These are phyloP conservation scores for Chiloscyllium plagiosum DNA, from an alignment of 2,113 vertebrate genomes.

Conservation along the genomic window DNA sequence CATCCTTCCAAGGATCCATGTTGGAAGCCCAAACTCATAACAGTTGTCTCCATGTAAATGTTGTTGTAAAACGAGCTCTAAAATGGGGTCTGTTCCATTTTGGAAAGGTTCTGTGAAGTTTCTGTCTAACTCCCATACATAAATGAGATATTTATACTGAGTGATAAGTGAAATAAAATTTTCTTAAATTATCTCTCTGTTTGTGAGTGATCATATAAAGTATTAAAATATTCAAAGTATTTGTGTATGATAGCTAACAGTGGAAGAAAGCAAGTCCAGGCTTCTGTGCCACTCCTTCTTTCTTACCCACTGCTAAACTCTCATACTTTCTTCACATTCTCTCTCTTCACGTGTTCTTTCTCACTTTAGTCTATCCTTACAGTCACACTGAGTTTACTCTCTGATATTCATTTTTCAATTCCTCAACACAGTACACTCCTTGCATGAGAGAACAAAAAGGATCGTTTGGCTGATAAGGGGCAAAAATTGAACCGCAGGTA, in stretches of 20 bases:
- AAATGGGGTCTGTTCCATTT: background rate
- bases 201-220: background rate
- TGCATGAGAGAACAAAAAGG: background rate
- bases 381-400: background rate
- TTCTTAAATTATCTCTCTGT: background rate
- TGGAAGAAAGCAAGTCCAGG: background rate
- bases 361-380: background rate
- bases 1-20: background rate
- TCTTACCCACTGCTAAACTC: background rate
- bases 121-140: background rate
- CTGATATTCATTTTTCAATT: background rate
- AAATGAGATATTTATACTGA: background rate
- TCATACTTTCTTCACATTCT: background rate
- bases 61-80: background rate
- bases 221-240: background rate
- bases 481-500: background rate
- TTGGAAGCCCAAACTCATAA: background rate
- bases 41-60: background rate
- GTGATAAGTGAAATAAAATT: background rate
- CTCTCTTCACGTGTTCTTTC: background rate
- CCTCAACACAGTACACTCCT: background rate
- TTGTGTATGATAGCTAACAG: background rate
- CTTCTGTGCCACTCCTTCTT: background rate
- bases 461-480: background rate
- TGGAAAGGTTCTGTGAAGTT: background rate